Conservation (phyloP, 1,140 invertebrate genomes). For the Geopemphigus sp. region DNA sequence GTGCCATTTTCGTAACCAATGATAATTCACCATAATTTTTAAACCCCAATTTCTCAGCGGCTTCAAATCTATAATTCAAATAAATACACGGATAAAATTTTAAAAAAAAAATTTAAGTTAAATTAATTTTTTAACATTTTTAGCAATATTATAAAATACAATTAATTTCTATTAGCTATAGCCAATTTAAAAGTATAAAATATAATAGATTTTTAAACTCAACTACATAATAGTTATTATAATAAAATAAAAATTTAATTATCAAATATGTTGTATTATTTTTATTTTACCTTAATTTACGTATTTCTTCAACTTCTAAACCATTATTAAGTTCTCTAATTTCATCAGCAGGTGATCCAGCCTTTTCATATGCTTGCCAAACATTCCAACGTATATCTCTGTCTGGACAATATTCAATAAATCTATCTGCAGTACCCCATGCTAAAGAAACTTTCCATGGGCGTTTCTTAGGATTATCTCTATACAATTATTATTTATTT, state of each 20-base stretch:
- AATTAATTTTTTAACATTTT: too few relatives aligned
- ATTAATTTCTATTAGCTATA: too few relatives aligned
- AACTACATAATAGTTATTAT: too few relatives aligned
- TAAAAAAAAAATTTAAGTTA: too few relatives aligned
- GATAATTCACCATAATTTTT: conserved; percentile 78
- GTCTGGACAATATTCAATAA: conserved; percentile 80
- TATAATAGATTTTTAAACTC: too few relatives aligned
- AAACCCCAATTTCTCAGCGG: conserved; percentile 77
- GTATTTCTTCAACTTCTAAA: conserved; percentile 73
- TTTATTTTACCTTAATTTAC: conserved; percentile 59
- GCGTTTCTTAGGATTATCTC: conserved; percentile 63
- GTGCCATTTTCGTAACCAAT: conserved; percentile 94
- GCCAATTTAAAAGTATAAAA: too few relatives aligned
- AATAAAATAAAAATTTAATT: not conserved
- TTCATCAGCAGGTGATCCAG: conserved; percentile 67
- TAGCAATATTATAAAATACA: too few relatives aligned
- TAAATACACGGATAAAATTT: too few relatives aligned
- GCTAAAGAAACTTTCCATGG: conserved; percentile 78
- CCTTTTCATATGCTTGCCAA: conserved; percentile 72
- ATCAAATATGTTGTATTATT: not conserved
- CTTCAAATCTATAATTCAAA: conserved; percentile 60
- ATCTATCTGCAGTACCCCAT: conserved; percentile 68
- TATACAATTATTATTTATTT: conserved; percentile 40
- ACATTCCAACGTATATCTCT: conserved; percentile 73
- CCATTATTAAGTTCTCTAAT: conserved; percentile 67